Base-by-base conservation (phyloP, 2,797 vertebrate species). In the Platyrinchus mystaceus region DNA sequence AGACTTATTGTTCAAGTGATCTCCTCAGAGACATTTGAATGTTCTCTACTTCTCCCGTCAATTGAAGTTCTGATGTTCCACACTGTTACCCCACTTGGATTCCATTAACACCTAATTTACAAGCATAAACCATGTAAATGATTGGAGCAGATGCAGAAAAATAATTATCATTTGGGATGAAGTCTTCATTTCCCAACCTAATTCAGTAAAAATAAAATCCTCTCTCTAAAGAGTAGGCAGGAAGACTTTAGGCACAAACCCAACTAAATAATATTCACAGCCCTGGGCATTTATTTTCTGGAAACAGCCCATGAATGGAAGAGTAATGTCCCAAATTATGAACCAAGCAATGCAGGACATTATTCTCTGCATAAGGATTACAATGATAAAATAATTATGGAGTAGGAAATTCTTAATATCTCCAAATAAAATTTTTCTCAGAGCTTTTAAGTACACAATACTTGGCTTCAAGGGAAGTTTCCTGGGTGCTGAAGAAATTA, bases 91-190 rank as follows among this genome's bases (percentile, higher is more conserved):
- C 68, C 74, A 97, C 92, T 97, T 95, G 96, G 94, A 97, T 97
- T 97, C 96, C 94, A 97, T 97, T 97, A 97, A 96, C 91, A 94
- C 94, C 93, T 96, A 95, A 97, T 97, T 97, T 97, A 97, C 90
- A 97, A 96, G 90, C 82, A 87, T 76, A 96, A 97, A 77, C 84
- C 95, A 95, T 94, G 83, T 95, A 97, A 97, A 95, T 96, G 70
- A 94, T 89, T 82, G 94, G 80, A 97, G 92, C 85, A 97, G 88
- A 97, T 96, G 96, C 87, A 97, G 86, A 84, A 96, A 97, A 97
- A 97, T 90, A 96, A 97, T 97, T 94, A 89, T 90, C 96, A 95
- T 96, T 96, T 96, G 93, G 86, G 93, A 43, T 94, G 92, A 96
- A 97, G 96, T 97, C 94, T 97, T 97, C 18, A 95, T 96, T 92